A percentile compares a stretch with the other conserved stretches of the same genome.
Conservation (phyloP, 1,140 invertebrate species). For the Heterodera carotae region DNA sequence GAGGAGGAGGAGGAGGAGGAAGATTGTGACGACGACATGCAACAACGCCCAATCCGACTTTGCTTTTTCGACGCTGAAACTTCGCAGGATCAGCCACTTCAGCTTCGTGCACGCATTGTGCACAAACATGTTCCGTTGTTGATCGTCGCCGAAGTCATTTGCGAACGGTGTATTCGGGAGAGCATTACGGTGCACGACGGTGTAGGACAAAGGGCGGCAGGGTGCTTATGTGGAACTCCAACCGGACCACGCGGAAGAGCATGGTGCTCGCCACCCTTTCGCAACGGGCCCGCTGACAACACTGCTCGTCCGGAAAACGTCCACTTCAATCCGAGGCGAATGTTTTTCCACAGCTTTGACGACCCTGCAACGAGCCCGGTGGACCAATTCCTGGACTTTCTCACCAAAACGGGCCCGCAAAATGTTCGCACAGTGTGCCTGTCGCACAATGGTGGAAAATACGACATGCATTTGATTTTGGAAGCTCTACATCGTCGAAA, state of each 20-base stretch:
- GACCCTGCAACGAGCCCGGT: conserved; percentile 8
- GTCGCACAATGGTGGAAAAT: conserved; percentile 27
- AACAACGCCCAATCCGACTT: background rate
- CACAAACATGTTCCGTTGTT: background rate
- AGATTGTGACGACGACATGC: background rate
- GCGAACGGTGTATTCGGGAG: conserved; percentile 18
- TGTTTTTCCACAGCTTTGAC: conserved; percentile 25
- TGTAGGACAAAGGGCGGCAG: background rate
- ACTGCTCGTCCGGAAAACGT: background rate
- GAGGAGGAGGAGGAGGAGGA: background rate
- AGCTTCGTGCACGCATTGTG: background rate
- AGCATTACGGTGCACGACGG: background rate
- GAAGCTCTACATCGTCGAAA: conserved; percentile 17
- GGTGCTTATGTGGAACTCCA: conserved; percentile 15
- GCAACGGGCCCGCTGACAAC: background rate
- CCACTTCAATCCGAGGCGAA: conserved; percentile 7
- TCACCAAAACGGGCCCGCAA: background rate
- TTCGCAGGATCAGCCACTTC: background rate
- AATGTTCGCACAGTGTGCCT: background rate
- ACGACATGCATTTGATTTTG: conserved; percentile 19
- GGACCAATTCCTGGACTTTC: conserved; percentile 23
- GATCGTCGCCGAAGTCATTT: conserved; percentile 17
- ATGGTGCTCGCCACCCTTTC: conserved; percentile 13
- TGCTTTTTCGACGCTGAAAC: conserved; percentile 25
- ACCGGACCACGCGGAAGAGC: too few relatives aligned